Evolutionary conservation across 2,797 vertebrate genomes (phyloP), one percentile per base, ranked within the genome.

Genomic region (Periparus ater): DNA sequence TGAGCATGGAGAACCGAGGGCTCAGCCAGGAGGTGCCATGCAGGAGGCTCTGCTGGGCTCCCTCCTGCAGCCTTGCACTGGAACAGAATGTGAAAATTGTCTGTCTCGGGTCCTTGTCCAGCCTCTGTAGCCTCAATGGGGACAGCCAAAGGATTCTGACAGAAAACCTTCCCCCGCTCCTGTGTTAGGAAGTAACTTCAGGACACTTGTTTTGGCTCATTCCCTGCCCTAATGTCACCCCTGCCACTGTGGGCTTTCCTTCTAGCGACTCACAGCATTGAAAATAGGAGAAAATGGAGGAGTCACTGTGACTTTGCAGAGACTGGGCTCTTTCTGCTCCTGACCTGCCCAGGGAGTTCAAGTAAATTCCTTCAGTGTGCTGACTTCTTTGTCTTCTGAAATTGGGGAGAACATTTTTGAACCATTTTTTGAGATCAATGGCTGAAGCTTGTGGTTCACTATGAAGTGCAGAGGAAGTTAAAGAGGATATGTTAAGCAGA

Each of bases 21-120:
- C 86, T 88, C 68, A 21, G n/a, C 38, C 51, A 65, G 27, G 86
- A 82, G 89, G 48, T 45, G 82, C 85, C 47, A 9, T 47, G 50
- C 45, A 45, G 79, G 55, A 71, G 53, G 68, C 76, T 50, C 76
- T 61, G 53, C 85, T 65, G 79, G 91, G 78, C 81, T 63, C 36
- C 54, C 32, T 68, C 30, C 75, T 66, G 57, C 0, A 11, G 91
- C 72, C 42, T 40, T 47, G 27, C 0, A 5, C 79, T 47, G 70
- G 92, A 95, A 91, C 91, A 89, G 38, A 81, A 91, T 89, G 93
- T 95, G 85, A 92, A 95, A 80, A 85, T 72, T 60, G 79, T 65
- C n/a, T 22, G 34, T 29, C 92, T 74, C 3, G 0, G 30, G 40
- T 72, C 72, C 94, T 58, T 21, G 8, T 40, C 89, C 47, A 70